Base-by-base conservation (phyloP, 2,797 vertebrate genomes). In the Sardinella longiceps region DNA sequence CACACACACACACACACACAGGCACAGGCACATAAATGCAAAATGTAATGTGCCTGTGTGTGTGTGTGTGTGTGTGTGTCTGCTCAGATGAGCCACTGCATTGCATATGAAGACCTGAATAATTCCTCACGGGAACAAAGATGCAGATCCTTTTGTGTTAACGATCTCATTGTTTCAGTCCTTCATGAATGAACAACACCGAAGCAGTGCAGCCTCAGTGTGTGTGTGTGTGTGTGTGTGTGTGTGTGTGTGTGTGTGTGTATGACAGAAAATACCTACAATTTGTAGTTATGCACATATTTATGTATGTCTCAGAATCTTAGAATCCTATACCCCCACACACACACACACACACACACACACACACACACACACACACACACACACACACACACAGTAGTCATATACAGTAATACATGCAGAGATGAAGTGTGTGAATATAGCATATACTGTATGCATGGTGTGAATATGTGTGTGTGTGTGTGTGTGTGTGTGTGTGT, bases 1-100 rank as follows among this genome's bases (percentile, higher is more conserved):
- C 15, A 14, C 63, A 74, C 6, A 74, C 2, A 70, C 23, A 70
- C 2, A 33, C 23, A 70, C 23, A 45, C 20, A 66, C 56, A 63
- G 18, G 25, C 43, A 81, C 25, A 51, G 74, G 81, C 20, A 70
- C 82, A 86, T 84, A 66, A 81, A 82, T 85, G 70, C 66, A 85
- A 25, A 82, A 81, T 82, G 63, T 66, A 85, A 85, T 85, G 37
- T 53, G 70, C 60, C 25, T 53, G 45, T 56, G 25, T 45, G 53
- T 37, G 60, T 53, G 28, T 82, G 63, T 45, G 53, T 37, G 60
- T 53, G 45, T 56, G 25, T 45, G 53, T 37, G 60, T 53, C 43
- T 82, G 63, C 70, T 77, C 70, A 77, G 33, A 51, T 46, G 63
- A 82, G 80, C 28, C 37, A 45, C 15, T 25, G 83, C 33, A 43